Evolutionary conservation across 2,888 invertebrate genomes (phyloP), one percentile per base, ranked within the genome.

Genomic region (Podabrus alpinus): DNA sequence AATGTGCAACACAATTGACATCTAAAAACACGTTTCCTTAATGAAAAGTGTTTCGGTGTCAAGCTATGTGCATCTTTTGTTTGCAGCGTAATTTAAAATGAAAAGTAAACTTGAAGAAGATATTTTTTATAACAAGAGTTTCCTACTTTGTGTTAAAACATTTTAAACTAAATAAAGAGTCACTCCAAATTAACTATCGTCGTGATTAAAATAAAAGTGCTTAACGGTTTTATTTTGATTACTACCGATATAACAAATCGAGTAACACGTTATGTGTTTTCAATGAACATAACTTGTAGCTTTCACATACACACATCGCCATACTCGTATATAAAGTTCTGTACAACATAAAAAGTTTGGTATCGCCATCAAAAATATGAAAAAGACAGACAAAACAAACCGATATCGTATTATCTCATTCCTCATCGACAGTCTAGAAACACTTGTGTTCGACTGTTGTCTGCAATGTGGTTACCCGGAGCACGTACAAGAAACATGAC

Each of bases 401-500:
- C 77, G 76, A 79, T 76, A 77, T 80, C 78, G 80, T 80, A 79
- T 81, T 72, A 77, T 80, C 77, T 81, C 82, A 80, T 81, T 79
- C 79, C 77, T 82, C 81, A 82, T 82, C 79, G 81, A 76, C 81
- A 81, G 81, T 81, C 80, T 73, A 66, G 79, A 73, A 79, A 79
- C 79, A 80, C 80, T 81, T 80, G 78, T 79, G 80, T 81, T 81
- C 79, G 81, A 80, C 74, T 82, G 81, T 82, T 81, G 81, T 81
- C 80, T 82, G 79, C 79, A 79, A 80, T 79, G 80, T 80, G 79
- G 80, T 80, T 80, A 81, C 80, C 82, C 80, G 68, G 78, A 79
- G 81, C 83, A 84, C 83, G 84, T 84, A 82, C 83, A 80, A 83
- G 84, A 84, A 83, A 83, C 83, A 83, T 82, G 83, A 82, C 82